Evolutionary conservation across 2,888 invertebrate species (phyloP).

Genomic region (Cerceris ruficornis): DNA sequence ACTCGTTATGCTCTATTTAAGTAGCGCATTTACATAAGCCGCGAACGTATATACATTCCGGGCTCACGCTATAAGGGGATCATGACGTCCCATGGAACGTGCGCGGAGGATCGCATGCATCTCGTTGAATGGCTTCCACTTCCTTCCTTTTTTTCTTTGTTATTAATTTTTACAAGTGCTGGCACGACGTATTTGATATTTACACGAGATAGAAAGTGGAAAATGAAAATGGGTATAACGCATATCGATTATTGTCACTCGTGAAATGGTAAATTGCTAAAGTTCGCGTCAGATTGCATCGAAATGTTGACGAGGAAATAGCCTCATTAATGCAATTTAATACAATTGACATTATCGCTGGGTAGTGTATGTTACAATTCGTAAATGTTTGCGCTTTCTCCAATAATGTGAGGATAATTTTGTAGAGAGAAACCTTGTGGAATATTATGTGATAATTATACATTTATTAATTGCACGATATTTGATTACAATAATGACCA

Average conservation of each 20-base stretch:
- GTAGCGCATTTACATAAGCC: conserved; percentile 23
- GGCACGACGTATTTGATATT: not conserved
- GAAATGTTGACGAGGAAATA: not conserved
- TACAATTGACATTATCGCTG: not conserved
- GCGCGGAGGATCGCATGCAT: not conserved
- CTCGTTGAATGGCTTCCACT: not conserved
- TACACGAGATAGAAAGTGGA: not conserved
- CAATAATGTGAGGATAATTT: not conserved
- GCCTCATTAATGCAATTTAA: not conserved
- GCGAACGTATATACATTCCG: conserved; percentile 10
- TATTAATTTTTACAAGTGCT: too few relatives aligned
- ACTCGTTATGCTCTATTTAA: conserved; percentile 23
- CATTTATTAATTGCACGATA: not conserved
- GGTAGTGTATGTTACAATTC: not conserved
- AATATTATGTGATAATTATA: not conserved
- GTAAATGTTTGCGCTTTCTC: not conserved
- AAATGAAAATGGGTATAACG: not conserved
- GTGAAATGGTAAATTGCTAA: not conserved
- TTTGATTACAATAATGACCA: not conserved
- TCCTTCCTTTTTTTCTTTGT: too few relatives aligned
- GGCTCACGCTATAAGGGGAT: conserved; percentile 2
- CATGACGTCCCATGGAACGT: not conserved
- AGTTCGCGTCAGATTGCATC: not conserved
- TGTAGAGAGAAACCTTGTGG: not conserved
- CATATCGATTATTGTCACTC: not conserved